Conservation (phyloP, 2,888 invertebrate species). For the Eucriotettix oculatus region DNA sequence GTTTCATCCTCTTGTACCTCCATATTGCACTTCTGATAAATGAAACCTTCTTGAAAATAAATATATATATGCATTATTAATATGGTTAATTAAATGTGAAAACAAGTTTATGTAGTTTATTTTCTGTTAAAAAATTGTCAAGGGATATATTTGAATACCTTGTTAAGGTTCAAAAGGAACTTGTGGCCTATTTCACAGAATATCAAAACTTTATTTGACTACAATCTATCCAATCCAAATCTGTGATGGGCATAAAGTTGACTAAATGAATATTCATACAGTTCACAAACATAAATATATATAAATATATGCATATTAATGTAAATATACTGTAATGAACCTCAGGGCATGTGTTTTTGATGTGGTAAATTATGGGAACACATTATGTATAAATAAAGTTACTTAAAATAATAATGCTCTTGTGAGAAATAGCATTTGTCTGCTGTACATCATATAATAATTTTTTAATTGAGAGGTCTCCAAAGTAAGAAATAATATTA, state of each 20-base stretch:
- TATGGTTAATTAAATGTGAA: constrained; percentile 3
- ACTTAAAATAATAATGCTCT: no score
- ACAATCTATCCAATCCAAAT: constrained; percentile 6
- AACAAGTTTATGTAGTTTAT: constrained; percentile 6
- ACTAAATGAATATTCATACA: constrained; percentile 12
- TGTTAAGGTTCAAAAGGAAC: constrained; percentile 2
- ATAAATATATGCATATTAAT: constrained; percentile 6
- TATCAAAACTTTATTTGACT: constrained; percentile 9
- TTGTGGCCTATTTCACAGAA: constrained; percentile 12
- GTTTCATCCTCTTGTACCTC: neutral
- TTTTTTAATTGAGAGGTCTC: no score
- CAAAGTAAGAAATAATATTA: no score
- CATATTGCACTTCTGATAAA: neutral
- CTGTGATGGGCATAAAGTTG: constrained; percentile 7
- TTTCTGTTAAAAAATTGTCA: constrained; percentile 1
- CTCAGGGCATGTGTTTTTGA: no score
- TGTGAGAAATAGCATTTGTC: no score
- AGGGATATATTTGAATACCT: neutral
- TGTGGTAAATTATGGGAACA: no score
- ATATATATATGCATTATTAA: neutral
- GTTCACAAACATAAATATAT: constrained; percentile 9
- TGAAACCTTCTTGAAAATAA: neutral
- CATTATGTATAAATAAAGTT: no score
- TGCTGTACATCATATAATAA: no score
- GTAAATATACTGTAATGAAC: constrained; percentile 6